phyloP scores from a whole-genome alignment of 2,797 vertebrate genomes.

The Dermochelys coriacea region DNA sequence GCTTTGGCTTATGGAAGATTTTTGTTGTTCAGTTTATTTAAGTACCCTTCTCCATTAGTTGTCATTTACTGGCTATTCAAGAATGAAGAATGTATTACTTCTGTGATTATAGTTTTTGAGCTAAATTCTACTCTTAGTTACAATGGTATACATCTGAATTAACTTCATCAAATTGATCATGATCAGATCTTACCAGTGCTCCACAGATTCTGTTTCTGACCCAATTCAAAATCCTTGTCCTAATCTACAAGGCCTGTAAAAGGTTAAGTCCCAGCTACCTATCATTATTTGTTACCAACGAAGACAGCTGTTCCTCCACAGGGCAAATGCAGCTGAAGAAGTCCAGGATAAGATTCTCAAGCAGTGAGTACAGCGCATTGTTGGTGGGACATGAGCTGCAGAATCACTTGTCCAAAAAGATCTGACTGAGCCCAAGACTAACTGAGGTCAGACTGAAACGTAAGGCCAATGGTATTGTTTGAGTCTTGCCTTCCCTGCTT shows the following conservation, averaged over 20 bases:
- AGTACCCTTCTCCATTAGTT: neutral
- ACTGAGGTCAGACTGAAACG: neutral
- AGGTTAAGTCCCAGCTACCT: neutral
- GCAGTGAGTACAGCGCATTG: neutral
- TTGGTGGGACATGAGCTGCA: neutral
- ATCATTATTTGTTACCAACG: neutral
- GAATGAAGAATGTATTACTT: constrained; percentile 5
- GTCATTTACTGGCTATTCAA: neutral
- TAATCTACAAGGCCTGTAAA: neutral
- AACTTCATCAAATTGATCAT: neutral
- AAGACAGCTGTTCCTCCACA: neutral
- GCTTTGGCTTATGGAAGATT: neutral
- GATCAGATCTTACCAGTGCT: neutral
- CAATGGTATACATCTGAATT: neutral
- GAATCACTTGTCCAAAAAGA: neutral
- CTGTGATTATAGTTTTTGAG: constrained; percentile 20
- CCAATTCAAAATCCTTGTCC: neutral
- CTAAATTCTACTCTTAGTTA: neutral
- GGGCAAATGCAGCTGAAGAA: neutral
- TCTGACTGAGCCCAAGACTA: neutral
- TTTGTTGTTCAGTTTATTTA: neutral
- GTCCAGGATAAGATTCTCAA: neutral
- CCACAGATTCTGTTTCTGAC: neutral
- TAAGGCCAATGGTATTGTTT: neutral
- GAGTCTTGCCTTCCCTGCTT: neutral